Base-by-base conservation (phyloP, 2,888 invertebrate species). In the Cephus nigrinus region DNA sequence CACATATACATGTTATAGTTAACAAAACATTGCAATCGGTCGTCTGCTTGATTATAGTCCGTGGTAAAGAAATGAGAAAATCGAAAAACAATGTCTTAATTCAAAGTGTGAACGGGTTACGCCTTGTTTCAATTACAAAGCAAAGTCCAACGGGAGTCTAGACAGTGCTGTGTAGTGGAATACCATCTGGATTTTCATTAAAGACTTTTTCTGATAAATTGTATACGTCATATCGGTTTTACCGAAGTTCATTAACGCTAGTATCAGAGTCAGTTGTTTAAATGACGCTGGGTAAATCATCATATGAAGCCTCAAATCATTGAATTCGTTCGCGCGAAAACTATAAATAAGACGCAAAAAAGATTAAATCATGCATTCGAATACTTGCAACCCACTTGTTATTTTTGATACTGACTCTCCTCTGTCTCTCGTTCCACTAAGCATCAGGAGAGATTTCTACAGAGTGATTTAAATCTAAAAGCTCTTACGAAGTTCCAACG, bases 141-240 rank as follows among this genome's bases (percentile, higher is more conserved):
- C 86, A 86, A 82, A 85, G 87, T 89, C 88, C 83, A 88, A 86
- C 81, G 86, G 89, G 88, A 89, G 89, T 87, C 88, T 86, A 87
- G 88, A 89, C 88, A 87, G 85, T 87, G 85, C 80, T 76, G 33
- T 73, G 40, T 77, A 75, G 71, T 31, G 71, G 12, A 31, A 15
- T 77, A 34, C 74, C 74, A 32, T 74, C 71, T 71, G 71, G 71
- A 71, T 71, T 71, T 71, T 71, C 71, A 23, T 32, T 71, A 55
- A 23, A 55, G 9, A 23, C 9, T 55, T 55, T 55, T 55, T 9
- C 23, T 23, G 55, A 55, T 55, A 55, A 55, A 55, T 23, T 23
- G 5, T 55, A 55, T 23, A 55, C 55, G 55, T 55, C 2, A 23
- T 23, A 23, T 15, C 23, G 23, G 2, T 23, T 55, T 55, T 55